Evolutionary conservation across 2,888 invertebrate genomes (phyloP).

Genomic region (Chouioia cunea): DNA sequence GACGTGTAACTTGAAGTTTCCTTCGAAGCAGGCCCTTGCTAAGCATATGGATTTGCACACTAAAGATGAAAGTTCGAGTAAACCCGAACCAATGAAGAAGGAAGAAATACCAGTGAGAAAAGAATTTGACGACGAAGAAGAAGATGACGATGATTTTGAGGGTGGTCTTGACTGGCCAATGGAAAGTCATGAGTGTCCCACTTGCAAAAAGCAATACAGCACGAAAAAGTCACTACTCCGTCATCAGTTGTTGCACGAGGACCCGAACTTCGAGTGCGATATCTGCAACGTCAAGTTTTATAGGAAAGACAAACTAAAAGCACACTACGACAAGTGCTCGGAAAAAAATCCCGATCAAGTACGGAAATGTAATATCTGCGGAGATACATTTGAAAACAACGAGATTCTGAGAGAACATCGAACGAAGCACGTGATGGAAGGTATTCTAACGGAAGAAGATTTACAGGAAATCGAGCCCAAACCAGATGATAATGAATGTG

Average conservation of each 20-base stretch:
- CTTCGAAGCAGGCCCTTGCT: constrained; percentile 60
- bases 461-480: constrained; percentile 62
- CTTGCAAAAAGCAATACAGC: constrained; percentile 65
- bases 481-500: constrained; percentile 57
- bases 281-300: constrained; percentile 66
- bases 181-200: constrained; percentile 64
- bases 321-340: constrained; percentile 66
- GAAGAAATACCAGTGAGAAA: constrained; percentile 28
- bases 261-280: constrained; percentile 66
- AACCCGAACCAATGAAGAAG: constrained; percentile 35
- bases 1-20: constrained; percentile 61
- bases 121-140: constrained; percentile 50
- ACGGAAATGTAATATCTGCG: constrained; percentile 66
- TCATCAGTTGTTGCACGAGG: constrained; percentile 65
- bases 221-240: constrained; percentile 65
- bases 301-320: constrained; percentile 65
- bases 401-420: constrained; percentile 63
- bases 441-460: constrained; percentile 65
- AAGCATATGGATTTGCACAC: constrained; percentile 64
- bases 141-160: constrained; percentile 64
- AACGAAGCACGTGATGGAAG: constrained; percentile 65
- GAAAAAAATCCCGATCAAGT: constrained; percentile 67
- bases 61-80: constrained; percentile 54
- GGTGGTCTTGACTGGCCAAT: constrained; percentile 65
- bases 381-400: constrained; percentile 65